A percentile compares a stretch with the other conserved stretches of the same genome.
These are phyloP conservation scores for Sula dactylatra DNA, from an alignment of 2,113 vertebrate species.

Conservation along the genomic window DNA sequence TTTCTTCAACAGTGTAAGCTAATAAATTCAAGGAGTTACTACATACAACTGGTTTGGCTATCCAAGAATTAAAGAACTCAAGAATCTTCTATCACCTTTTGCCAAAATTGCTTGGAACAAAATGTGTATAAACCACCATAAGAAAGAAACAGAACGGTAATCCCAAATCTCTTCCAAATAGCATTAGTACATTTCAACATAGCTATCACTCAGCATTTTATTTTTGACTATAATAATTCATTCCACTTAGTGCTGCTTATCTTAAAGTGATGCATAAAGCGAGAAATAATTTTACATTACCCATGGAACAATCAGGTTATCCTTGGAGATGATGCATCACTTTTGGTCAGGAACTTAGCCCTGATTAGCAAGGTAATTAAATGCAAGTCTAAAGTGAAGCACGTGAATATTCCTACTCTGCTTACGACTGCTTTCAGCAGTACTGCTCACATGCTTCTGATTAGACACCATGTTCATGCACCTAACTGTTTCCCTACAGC, in stretches of 20 bases:
- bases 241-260: not conserved
- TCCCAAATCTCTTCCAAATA: slow-evolving; percentile 36
- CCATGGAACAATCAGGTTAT: not conserved
- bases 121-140: not conserved
- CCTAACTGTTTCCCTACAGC: not conserved
- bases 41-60: not conserved
- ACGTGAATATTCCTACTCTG: not conserved
- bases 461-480: not conserved
- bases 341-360: not conserved
- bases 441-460: not conserved
- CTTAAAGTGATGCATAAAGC: not conserved
- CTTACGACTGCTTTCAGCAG: not conserved
- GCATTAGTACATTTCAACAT: slow-evolving; percentile 33
- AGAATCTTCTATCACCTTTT: slow-evolving; percentile 6
- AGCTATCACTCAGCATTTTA: slow-evolving; percentile 42
- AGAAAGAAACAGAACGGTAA: slow-evolving; percentile 17
- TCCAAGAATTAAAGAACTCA: not conserved
- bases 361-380: not conserved
- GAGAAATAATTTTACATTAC: not conserved
- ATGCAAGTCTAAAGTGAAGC: not conserved
- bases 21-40: slow-evolving; percentile 9
- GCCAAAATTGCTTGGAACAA: slow-evolving; percentile 30
- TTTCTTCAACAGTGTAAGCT: not conserved
- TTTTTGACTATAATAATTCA: slow-evolving; percentile 15
- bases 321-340: not conserved